phyloP scores from a whole-genome alignment of 1,140 invertebrate species.

The Ctenoplectra terminalis region DNA sequence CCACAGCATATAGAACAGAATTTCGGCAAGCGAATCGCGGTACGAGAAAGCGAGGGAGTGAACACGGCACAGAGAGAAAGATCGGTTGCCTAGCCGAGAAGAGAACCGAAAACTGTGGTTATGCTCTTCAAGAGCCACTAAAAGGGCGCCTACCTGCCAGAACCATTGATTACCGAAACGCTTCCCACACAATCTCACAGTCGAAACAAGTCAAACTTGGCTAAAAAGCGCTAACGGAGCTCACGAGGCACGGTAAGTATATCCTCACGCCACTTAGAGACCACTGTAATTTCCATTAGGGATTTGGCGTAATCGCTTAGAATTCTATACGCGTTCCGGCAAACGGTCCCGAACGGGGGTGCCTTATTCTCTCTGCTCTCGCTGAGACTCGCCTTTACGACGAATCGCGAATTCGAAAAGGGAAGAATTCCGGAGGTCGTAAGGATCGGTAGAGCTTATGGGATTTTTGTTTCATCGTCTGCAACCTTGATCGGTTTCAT shows the following conservation, averaged over 20 bases:
- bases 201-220: conserved; percentile 76
- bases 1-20: conserved; percentile 38
- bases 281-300: conserved; percentile 80
- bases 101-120: conserved; percentile 72
- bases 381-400: conserved; percentile 50
- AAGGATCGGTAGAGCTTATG: not conserved
- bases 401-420: conserved; percentile 47
- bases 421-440: conserved; percentile 1
- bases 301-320: conserved; percentile 71
- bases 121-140: conserved; percentile 73
- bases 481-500: conserved; percentile 14
- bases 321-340: conserved; percentile 23
- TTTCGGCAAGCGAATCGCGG: conserved; percentile 53
- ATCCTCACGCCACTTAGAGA: conserved; percentile 77
- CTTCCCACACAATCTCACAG: conserved; percentile 80
- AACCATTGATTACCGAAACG: conserved; percentile 82
- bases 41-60: conserved; percentile 51
- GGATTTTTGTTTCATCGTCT: not conserved
- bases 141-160: conserved; percentile 80
- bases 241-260: conserved; percentile 73
- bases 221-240: conserved; percentile 78
- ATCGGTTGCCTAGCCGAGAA: conserved; percentile 65
- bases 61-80: conserved; percentile 33
- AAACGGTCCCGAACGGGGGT: conserved; percentile 12
- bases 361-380: conserved; percentile 11